Evolutionary conservation across 2,888 invertebrate genomes (phyloP), one percentile per base, ranked within the genome.

Genomic region (Andrena minutula): DNA sequence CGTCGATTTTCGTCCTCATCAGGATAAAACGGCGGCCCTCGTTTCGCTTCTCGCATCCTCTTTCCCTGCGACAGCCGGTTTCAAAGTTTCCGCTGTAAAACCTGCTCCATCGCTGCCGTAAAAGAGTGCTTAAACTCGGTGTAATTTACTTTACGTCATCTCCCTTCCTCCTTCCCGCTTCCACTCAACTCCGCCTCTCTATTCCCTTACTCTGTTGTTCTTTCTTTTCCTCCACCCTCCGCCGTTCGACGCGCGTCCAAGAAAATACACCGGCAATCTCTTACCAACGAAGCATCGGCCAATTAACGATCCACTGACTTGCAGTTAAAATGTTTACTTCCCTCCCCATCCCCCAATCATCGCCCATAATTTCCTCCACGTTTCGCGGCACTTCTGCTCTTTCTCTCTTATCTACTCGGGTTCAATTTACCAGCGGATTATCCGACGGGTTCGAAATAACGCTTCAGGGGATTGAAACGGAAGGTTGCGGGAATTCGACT

Each of bases 61-160:
- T 12, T 72, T 65, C 75, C 16, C 65, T 49, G 49, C 51, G 61
- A 60, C 81, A 69, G 65, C 64, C 76, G 69, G 70, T 81, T 81
- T 79, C 79, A 78, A 88, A 77, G 68, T 81, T 86, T 71, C 68
- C 70, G 69, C 60, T 84, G 80, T 87, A 83, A 88, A 81, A 88
- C 72, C 71, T 60, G 75, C 64, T 58, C 68, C 77, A 79, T 81
- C 79, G 81, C 66, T 61, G 69, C 82, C 65, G 76, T 86, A 84
- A 88, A 87, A 84, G 75, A 80, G 69, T 71, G 74, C 82, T 85
- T 82, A 85, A 87, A 83, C 82, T 83, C 78, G 61, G 61, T 61
- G 75, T 82, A 88, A 88, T 84, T 88, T 86, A 84, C 86, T 86
- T 87, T 84, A 74, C 77, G 64, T 79, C 80, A 81, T 81, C 86